Percentiles rank a stretch among this genome's conserved stretches.
phyloP scores from a whole-genome alignment of 2,797 vertebrate species.

The Spea hammondii region DNA sequence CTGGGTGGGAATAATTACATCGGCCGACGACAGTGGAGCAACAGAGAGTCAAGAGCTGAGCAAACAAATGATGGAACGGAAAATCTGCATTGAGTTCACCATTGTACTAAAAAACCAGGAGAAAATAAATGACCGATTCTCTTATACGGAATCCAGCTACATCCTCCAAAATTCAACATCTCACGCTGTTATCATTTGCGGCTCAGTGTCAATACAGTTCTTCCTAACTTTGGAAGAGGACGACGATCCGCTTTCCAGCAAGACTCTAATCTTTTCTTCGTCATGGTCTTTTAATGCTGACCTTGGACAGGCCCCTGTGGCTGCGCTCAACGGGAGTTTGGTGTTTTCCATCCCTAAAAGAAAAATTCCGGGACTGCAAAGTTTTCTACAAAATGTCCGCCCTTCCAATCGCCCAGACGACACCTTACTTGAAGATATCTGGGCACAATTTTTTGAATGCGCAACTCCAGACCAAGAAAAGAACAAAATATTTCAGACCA shows the following conservation, averaged over 20 bases:
- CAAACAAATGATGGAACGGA: neutral
- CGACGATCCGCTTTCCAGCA: neutral
- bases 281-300: neutral
- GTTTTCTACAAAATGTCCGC: neutral
- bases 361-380: neutral
- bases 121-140: neutral
- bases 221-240: neutral
- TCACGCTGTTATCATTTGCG: slow-evolving; percentile 15
- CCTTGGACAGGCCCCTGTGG: neutral
- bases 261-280: slow-evolving; percentile 21
- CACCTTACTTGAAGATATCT: slow-evolving; percentile 25
- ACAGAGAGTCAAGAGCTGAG: neutral
- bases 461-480: neutral
- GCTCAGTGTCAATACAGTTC: neutral
- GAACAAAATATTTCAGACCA: neutral
- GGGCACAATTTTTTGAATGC: neutral
- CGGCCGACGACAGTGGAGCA: neutral
- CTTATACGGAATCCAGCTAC: neutral
- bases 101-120: neutral
- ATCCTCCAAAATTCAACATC: neutral
- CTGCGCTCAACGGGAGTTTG: slow-evolving; percentile 13
- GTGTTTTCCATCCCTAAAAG: too few relatives aligned
- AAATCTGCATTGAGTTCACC: slow-evolving; percentile 8
- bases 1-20: slow-evolving; percentile 29
- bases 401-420: slow-evolving; percentile 9